phyloP scores from a whole-genome alignment of 2,888 invertebrate species.

The Prosopocoilus inquinatus region DNA sequence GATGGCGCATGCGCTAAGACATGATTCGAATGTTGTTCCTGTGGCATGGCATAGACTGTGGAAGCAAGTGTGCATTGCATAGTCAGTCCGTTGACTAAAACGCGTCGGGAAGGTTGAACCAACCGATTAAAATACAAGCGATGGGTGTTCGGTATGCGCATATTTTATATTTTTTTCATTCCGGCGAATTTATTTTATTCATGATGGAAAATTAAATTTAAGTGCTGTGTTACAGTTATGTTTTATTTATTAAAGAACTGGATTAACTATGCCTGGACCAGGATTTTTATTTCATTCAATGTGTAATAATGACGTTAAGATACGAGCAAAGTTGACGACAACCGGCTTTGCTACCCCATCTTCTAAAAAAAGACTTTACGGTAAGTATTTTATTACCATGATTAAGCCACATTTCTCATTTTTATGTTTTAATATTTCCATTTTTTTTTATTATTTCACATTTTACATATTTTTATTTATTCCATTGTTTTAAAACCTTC shows the following conservation, averaged over 20 bases:
- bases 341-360: neutral
- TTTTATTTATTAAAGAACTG: neutral
- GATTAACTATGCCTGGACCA: neutral
- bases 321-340: constrained; percentile 13
- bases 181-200: no score
- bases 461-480: no score
- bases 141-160: no score
- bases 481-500: no score
- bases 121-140: no score
- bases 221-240: neutral
- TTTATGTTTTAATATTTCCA: no score
- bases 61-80: neutral
- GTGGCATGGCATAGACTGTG: constrained; percentile 1
- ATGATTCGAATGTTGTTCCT: neutral
- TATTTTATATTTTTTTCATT: no score
- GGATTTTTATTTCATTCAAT: neutral
- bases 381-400: no score
- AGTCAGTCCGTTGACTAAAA: constrained; percentile 1
- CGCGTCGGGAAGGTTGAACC: neutral
- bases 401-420: no score
- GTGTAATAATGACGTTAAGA: constrained; percentile 1
- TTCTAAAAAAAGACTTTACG: no score
- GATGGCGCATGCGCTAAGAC: constrained; percentile 1
- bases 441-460: no score
- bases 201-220: no score